A percentile compares a stretch with the other conserved stretches of the same genome.
phyloP scores from a whole-genome alignment of 2,888 invertebrate species.

The Timandra comae region DNA sequence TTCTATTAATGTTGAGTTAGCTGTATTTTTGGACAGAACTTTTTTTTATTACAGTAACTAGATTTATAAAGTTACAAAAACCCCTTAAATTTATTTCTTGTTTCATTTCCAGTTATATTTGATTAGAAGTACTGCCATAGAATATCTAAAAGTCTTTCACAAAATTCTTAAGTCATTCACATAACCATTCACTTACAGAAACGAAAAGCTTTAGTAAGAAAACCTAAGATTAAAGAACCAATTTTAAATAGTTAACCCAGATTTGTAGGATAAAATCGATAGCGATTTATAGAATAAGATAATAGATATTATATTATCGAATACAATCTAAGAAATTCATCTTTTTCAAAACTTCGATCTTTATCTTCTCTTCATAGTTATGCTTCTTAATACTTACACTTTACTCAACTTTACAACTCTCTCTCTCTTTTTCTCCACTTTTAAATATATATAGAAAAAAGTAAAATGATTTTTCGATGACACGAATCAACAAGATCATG shows the following conservation, averaged over 20 bases:
- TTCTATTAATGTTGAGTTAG: too few relatives aligned
- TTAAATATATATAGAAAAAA: slow-evolving; percentile 2
- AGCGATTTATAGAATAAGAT: not conserved
- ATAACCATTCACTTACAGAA: too few relatives aligned
- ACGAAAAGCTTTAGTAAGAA: too few relatives aligned
- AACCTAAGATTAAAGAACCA: slow-evolving; percentile 1
- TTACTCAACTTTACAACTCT: too few relatives aligned
- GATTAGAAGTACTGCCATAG: not conserved
- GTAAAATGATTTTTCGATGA: slow-evolving; percentile 58
- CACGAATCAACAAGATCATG: slow-evolving; percentile 49
- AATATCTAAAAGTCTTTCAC: not conserved
- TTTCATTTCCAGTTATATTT: too few relatives aligned
- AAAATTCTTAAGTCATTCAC: not conserved
- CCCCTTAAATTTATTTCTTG: too few relatives aligned
- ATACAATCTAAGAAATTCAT: not conserved
- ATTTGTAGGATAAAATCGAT: not conserved
- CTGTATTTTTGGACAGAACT: too few relatives aligned
- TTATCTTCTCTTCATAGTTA: not conserved
- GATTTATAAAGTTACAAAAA: too few relatives aligned
- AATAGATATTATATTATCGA: not conserved
- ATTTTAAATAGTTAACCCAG: slow-evolving; percentile 1
- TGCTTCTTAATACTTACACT: slow-evolving; percentile 1
- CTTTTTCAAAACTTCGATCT: not conserved
- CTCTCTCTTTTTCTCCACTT: too few relatives aligned
- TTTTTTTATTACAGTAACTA: too few relatives aligned